Evolutionary conservation across 2,888 invertebrate genomes (phyloP), one percentile per base, ranked within the genome.

Genomic region (Sepiola atlantica): DNA sequence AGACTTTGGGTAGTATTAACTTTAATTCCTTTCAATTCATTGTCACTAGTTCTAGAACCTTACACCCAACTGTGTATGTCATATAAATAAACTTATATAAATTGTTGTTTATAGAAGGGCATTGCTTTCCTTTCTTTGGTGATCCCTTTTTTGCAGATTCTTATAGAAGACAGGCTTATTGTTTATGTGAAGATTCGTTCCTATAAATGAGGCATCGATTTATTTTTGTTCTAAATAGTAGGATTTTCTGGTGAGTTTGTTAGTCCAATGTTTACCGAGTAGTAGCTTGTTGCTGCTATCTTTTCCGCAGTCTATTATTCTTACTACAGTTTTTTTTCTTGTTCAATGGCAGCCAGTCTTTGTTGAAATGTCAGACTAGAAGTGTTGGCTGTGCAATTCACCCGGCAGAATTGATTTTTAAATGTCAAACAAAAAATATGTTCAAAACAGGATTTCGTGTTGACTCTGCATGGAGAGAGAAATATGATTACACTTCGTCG

Each of bases 371-470:
- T 77, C 77, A 77, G 18, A n/a, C n/a, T n/a, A 77, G 32, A 77
- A 32, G 77, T 77, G 77, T 77, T 77, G 77, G n/a, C 32, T 14
- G 16, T 77, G 77, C 77, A n/a, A 32, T n/a, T n/a, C 77, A 77
- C 32, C 77, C n/a, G 77, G 77, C 32, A 77, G 77, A 21, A 77
- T 77, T 77, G 77, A n/a, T 8, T 77, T 77, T 77, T n/a, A 77
- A 77, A 77, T 77, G 77, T 77, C 77, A 77, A 77, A 77, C 77
- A 77, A 77, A 77, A 77, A 16, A n/a, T 77, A 77, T 32, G 32
- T 77, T 77, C 77, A 77, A 77, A 77, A n/a, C n/a, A n/a, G n/a
- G 77, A 77, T 77, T 77, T 45, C 45, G n/a, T 77, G 77, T n/a
- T n/a, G n/a, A 32, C 77, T 77, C 32, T 3, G 32, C 16, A n/a